Base-by-base conservation (phyloP, 2,888 invertebrate genomes). In the Steinernema hermaphroditum region DNA sequence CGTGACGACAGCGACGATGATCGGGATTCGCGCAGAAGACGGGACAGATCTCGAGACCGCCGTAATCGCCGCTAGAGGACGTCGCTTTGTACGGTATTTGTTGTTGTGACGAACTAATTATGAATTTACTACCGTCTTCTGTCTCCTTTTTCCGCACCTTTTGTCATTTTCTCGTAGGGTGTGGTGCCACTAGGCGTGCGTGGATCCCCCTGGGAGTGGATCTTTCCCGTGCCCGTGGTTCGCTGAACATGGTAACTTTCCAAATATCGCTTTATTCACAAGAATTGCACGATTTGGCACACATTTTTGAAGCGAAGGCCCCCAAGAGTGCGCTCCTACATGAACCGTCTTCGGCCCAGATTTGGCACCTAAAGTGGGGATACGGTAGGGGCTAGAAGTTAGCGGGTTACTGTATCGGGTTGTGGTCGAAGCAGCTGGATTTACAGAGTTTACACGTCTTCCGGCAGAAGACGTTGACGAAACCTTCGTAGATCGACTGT, bases 1-100 rank as follows among this genome's bases (percentile, higher is more conserved):
- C 54, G 54, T 14, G 41, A 37, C 24, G 43, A 74, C 72, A 71
- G 19, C 32, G 50, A 70, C 43, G 69, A 49, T 46, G 68, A 72
- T 12, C 37, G 37, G 14, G 12, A 57, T 37, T 1, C 34, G 34
- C 41, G 27, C 34, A 24, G 54, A 71, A 2, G 43, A 43, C 37
- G 54, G 49, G 12, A 37, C 49, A 68, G 37, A 12, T 37, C 37
- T 12, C 6, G 37, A 37, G n/a, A 16, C 71, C 41, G 32, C 57
- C 71, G 57, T 19, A 32, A 22, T 29, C 29, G 29, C 22, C 22
- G 32, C 68, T 27, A 54, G 50, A 43, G 50, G 57, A 50, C 50
- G 71, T 19, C 57, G 41, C 19, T 43, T 54, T 9, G 29, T 29
- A 32, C 32, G 16, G 4, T 50, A 22, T 50, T 50, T 22, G 50